Base-by-base conservation (phyloP, 92 coral and sea anemone species). In the Phenganax marumi region DNA sequence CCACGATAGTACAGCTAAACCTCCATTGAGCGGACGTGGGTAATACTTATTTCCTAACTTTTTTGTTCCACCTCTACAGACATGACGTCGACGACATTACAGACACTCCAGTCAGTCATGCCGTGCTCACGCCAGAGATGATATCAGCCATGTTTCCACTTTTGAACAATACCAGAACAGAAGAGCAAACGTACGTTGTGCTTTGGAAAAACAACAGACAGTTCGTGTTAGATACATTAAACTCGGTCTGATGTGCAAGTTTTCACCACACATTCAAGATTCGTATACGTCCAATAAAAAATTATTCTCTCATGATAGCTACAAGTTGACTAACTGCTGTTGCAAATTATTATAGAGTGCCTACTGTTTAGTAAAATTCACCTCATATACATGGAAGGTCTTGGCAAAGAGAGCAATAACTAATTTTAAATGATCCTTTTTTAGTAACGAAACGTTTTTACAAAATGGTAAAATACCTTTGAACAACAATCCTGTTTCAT, bases 121-220 rank as follows among this genome's bases (percentile, higher is more conserved):
- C 97, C 50, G 88, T 95, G 11, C 97, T 97, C 19, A 90, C 98
- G 0, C 98, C 97, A 16, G 96, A 95, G 64, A 95, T 95, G 98
- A 92, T 95, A 60, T 74, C 81, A 8, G 98, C 98, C 75, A 97
- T 92, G 96, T 95, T 95, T 66, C 91, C 98, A 18, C 84, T 86
- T 23, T 87, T 76, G 10, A 93, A 95, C 3, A 80, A 52, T 21
- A 87, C 26, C 0, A 25, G 19, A 26, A 47, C 11, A 46, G 83
- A 61, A 18, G 73, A 78, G 19, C 72, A 78, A 63, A 78, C 60
- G 83, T 78, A 3, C 10, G 81, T 18, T 56, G 64, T n/a, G 8
- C 24, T 74, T 21, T 46, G 39, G 19, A 23, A 56, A 73, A 10
- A 50, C 43, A 33, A 5, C 43, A 33, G 43, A 33, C 43, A n/a